Conservation (phyloP, 2,888 invertebrate species). For the Acleris cristana region DNA sequence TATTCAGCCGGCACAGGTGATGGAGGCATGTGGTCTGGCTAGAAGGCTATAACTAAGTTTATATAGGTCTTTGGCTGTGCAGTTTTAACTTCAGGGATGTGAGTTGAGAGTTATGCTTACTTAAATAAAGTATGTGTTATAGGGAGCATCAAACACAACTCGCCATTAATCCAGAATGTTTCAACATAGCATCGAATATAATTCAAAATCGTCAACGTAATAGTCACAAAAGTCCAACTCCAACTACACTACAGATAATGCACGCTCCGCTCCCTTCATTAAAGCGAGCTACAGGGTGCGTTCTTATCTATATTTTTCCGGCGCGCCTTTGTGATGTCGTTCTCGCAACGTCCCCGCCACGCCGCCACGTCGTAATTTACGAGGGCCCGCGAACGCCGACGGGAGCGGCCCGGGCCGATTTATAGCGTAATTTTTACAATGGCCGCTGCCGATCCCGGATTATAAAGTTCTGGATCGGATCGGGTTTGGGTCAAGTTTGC, state of each 20-base stretch:
- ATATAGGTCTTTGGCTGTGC: neutral
- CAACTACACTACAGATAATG: too few relatives aligned
- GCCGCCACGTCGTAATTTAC: slow-evolving; percentile 48
- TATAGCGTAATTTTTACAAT: slow-evolving; percentile 79
- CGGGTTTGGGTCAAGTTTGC: slow-evolving; percentile 11
- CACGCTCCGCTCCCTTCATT: slow-evolving; percentile 16
- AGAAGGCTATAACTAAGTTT: neutral
- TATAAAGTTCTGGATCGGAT: slow-evolving; percentile 51
- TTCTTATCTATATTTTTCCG: slow-evolving; percentile 42
- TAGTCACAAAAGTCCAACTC: too few relatives aligned
- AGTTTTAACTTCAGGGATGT: neutral
- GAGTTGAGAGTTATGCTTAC: too few relatives aligned
- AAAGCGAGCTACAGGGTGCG: slow-evolving; percentile 1
- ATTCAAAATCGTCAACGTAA: too few relatives aligned
- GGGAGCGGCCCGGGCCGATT: slow-evolving; percentile 57
- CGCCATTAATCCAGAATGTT: too few relatives aligned
- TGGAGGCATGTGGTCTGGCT: slow-evolving; percentile 14
- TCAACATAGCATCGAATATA: too few relatives aligned
- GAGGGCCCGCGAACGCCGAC: slow-evolving; percentile 44
- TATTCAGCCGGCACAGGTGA: slow-evolving; percentile 17
- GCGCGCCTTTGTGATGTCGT: slow-evolving; percentile 41
- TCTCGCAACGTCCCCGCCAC: slow-evolving; percentile 45
- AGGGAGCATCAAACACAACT: too few relatives aligned
- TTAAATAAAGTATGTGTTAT: too few relatives aligned
- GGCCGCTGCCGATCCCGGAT: slow-evolving; percentile 56